These are phyloP conservation scores for Diuraphis noxia DNA, from an alignment of 1,140 invertebrate species.

Conservation along the genomic window DNA sequence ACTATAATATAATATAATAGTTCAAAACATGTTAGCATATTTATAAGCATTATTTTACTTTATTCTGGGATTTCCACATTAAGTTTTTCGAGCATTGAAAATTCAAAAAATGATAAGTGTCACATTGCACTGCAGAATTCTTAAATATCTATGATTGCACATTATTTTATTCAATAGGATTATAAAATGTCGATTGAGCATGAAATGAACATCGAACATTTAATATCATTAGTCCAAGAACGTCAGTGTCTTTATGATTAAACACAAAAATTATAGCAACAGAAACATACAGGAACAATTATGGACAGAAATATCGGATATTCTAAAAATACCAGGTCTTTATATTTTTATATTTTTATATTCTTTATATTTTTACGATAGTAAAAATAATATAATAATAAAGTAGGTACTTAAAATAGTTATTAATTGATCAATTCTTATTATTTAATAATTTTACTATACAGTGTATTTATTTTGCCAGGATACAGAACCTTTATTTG, in stretches of 20 bases:
- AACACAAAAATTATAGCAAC: conserved; percentile 10
- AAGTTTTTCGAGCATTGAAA: conserved; percentile 3
- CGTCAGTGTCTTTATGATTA: conserved; percentile 9
- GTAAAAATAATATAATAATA: conserved; percentile 1
- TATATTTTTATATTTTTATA: conserved; percentile 14
- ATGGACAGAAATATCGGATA: conserved; percentile 17
- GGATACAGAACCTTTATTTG: background rate
- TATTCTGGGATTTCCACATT: background rate
- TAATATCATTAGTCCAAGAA: conserved; percentile 12
- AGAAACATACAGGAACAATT: background rate
- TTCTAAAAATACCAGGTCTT: conserved; percentile 17
- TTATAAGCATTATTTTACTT: conserved; percentile 23
- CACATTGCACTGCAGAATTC: too few relatives aligned
- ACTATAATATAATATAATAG: background rate
- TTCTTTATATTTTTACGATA: too few relatives aligned
- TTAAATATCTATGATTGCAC: too few relatives aligned
- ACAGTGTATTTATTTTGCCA: background rate
- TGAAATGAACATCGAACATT: conserved; percentile 6
- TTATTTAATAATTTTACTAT: background rate
- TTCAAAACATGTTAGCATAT: conserved; percentile 22
- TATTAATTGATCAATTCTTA: background rate
- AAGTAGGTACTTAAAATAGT: background rate
- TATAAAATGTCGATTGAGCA: conserved; percentile 16
- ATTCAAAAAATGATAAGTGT: too few relatives aligned
- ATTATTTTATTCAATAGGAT: conserved; percentile 18